Evolutionary conservation across 2,888 invertebrate species (phyloP), one percentile per base, ranked within the genome.

Genomic region (Harpagoxenus sublaevis): DNA sequence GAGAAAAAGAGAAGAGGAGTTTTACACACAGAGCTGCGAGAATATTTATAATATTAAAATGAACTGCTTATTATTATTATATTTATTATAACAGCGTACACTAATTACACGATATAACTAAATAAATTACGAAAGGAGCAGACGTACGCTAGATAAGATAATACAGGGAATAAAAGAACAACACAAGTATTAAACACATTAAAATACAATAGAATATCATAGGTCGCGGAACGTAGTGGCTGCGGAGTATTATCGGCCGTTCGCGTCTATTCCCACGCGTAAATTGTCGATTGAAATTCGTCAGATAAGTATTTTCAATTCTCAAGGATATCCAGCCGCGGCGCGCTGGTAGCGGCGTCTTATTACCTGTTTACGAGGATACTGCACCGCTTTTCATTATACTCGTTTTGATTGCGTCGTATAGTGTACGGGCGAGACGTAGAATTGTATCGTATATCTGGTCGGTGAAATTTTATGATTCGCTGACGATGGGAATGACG

Each of bases 401-500:
- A 31, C n/a, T 83, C 84, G 70, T 63, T 73, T 83, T 42, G 66
- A 77, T 77, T 70, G 81, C 83, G 53, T 57, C 57, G 57, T 71
- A 73, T 81, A 53, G 28, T 68, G 60, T 53, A 35, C 51, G 77
- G 35, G 12, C 42, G 83, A 79, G 84, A 71, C 39, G 85, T 74
- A 71, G 39, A 71, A 88, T 89, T 86, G 85, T 81, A 83, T 74
- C 85, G n/a, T 68, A 63, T 79, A 73, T 84, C 42, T 53, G 45
- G 63, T 39, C n/a, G 74, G 48, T 60, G 62, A 66, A 42, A 85
- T 86, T 84, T 86, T 85, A 85, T 63, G 85, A 89, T 68, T 75
- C 79, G 86, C 83, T 81, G 83, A 82, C 83, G 84, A 66, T 55
- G 66, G 63, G 83, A 53, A 68, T 66, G 86, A 63, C 79, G 74